Evolutionary conservation across 2,113 vertebrate species (phyloP).

Genomic region (Nannospalax galili): DNA sequence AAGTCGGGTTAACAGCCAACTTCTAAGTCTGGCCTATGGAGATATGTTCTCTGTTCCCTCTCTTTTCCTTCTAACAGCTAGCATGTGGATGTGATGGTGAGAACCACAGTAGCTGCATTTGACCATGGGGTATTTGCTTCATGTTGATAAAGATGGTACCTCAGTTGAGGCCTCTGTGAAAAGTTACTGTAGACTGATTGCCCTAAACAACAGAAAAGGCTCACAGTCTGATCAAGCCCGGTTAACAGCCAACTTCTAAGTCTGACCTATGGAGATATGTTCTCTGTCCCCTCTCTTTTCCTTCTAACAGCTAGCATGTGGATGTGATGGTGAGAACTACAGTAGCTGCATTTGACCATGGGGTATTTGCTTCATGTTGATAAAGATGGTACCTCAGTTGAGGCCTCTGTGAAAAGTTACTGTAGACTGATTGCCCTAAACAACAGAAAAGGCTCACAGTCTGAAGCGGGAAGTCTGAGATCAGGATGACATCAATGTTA

Average conservation of each 20-base stretch:
- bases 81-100: not conserved
- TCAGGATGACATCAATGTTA: not conserved
- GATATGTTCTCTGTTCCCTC: fast-evolving
- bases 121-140: not conserved
- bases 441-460: not conserved
- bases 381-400: not conserved
- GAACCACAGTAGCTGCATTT: not conserved
- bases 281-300: not conserved
- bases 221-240: not conserved
- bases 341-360: not conserved
- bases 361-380: not conserved
- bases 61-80: not conserved
- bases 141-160: not conserved
- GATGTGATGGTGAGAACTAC: not conserved
- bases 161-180: not conserved
- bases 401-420: not conserved
- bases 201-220: not conserved
- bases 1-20: no score
- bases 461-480: no score
- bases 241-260: not conserved
- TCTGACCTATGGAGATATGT: not conserved
- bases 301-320: not conserved
- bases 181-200: not conserved
- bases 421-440: not conserved
- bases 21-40: not conserved